A percentile compares a stretch with the other conserved stretches of the same genome.
Evolutionary conservation across 2,888 invertebrate species (phyloP).

Genomic region (Thereva nobilitata): DNA sequence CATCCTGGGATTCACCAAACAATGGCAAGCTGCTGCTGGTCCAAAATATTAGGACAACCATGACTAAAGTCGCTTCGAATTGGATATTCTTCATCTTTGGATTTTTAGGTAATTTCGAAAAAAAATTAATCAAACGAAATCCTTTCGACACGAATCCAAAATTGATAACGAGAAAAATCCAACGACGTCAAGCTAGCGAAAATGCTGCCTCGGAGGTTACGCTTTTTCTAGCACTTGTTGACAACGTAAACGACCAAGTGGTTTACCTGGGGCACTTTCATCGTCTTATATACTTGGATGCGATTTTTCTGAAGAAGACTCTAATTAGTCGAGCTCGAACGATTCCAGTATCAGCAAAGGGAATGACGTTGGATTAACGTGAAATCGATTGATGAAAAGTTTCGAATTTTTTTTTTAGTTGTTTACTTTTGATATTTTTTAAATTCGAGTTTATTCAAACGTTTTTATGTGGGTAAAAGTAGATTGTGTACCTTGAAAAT

Average conservation of each 20-base stretch:
- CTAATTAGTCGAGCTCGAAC: conserved; percentile 31
- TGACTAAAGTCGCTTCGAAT: not conserved
- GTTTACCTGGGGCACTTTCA: conserved; percentile 26
- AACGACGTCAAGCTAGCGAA: not conserved
- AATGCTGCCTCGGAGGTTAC: not conserved
- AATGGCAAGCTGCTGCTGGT: not conserved
- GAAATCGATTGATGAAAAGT: too few relatives aligned
- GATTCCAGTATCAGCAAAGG: not conserved
- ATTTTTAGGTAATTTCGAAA: not conserved
- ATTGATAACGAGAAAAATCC: conserved; percentile 1
- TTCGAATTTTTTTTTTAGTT: too few relatives aligned
- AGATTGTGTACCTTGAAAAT: too few relatives aligned
- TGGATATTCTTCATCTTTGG: conserved; percentile 3
- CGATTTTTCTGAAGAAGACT: conserved; percentile 24
- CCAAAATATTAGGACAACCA: not conserved
- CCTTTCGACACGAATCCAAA: not conserved
- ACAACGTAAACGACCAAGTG: conserved; percentile 17
- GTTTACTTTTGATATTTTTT: too few relatives aligned
- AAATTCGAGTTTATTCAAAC: too few relatives aligned
- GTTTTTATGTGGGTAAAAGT: too few relatives aligned
- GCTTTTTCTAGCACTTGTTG: not conserved
- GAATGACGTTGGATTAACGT: too few relatives aligned
- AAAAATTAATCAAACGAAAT: not conserved
- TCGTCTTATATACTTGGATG: conserved; percentile 32
- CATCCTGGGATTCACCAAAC: conserved; percentile 2